Evolutionary conservation across 2,888 invertebrate genomes (phyloP).

Genomic region (Colletes collaris): DNA sequence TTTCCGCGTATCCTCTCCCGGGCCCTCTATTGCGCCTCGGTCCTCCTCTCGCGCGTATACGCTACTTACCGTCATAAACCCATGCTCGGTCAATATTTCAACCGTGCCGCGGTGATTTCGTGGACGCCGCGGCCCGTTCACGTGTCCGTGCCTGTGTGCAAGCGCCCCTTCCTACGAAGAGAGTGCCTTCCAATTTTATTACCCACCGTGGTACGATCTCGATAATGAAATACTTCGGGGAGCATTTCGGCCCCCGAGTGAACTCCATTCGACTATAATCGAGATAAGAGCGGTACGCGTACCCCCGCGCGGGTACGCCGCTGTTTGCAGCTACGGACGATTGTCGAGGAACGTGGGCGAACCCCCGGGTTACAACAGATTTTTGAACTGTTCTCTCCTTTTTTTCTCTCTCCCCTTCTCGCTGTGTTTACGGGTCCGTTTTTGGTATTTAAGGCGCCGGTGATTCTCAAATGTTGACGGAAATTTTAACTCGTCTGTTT

Average conservation of each 20-base stretch:
- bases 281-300: constrained; percentile 67
- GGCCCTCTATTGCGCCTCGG: constrained; percentile 18
- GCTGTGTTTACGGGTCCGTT: background rate
- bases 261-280: constrained; percentile 73
- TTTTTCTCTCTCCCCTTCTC: background rate
- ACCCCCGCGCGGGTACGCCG: constrained; percentile 35
- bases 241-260: constrained; percentile 68
- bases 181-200: constrained; percentile 75
- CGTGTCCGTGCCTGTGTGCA: background rate
- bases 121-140: constrained; percentile 21
- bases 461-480: constrained; percentile 4
- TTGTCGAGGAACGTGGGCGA: constrained; percentile 62
- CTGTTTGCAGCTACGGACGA: constrained; percentile 31
- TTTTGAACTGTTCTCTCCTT: background rate
- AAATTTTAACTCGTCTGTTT: too few species aligned
- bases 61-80: constrained; percentile 67
- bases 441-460: background rate
- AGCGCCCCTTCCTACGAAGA: constrained; percentile 29
- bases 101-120: constrained; percentile 45
- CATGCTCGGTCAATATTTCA: constrained; percentile 64
- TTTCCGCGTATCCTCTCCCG: constrained; percentile 29
- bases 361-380: constrained; percentile 48
- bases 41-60: constrained; percentile 40
- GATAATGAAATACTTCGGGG: constrained; percentile 75
- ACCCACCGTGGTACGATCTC: constrained; percentile 71